Evolutionary conservation across 2,888 invertebrate species (phyloP), one percentile per base, ranked within the genome.

Genomic region (Lepidochrysops patricia): DNA sequence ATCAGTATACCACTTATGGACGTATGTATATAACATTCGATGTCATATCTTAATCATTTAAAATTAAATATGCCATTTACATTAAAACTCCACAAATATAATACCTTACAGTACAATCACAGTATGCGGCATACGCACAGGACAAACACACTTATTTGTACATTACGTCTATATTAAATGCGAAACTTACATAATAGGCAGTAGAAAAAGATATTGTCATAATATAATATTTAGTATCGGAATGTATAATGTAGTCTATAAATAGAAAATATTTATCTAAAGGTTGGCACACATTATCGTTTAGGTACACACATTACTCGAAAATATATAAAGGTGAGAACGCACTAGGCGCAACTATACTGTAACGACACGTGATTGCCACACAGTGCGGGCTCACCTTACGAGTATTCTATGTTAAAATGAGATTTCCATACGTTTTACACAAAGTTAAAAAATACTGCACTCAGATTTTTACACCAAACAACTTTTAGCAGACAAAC

Each of bases 141-240:
- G 66, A 71, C 80, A 81, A 78, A 80, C 75, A 69, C 76, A 79
- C 81, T 83, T 82, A 81, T 76, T 88, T 87, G 87, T 87, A 87
- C 86, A 87, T 77, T 75, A 76, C 73, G 69, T 75, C 75, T 80
- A 84, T 70, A 77, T 80, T 84, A 87, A 88, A 88, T 87, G 87
- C 87, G 81, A 78, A 79, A 77, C 71, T 74, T 77, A 77, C 64
- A 52, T 67, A 70, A 63, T 63, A 68, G 74, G 71, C 72, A 74
- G 70, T 72, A 68, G 63, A 64, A 61, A 61, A 64, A 66, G 64
- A 68, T 70, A 73, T 72, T 73, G 71, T 72, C 73, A 70, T 62
- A 60, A 60, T 64, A 60, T 64, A n/a, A n/a, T n/a, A 63, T 64
- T 62, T 63, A 63, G 66, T 67, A 72, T 68, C 66, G 68, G 70